A percentile compares a stretch with the other conserved stretches of the same genome.
Conservation (phyloP, 2,888 invertebrate genomes). For the Campoplex nolae region DNA sequence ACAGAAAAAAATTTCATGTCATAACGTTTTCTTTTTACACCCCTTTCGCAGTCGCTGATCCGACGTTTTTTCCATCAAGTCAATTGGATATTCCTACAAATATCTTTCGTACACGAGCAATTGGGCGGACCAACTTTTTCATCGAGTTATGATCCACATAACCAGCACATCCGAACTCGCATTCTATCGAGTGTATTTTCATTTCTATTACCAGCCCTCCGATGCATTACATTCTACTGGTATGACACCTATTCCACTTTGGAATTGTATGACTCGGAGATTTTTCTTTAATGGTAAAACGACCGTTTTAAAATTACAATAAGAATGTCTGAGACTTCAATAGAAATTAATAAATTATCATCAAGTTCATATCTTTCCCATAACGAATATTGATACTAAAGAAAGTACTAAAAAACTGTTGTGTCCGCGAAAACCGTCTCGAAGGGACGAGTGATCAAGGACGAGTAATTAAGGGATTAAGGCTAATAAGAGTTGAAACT, state of each 20-base stretch:
- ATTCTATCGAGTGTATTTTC: constrained; percentile 7
- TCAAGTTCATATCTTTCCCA: background rate
- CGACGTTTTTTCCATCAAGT: constrained; percentile 40
- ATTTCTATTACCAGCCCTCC: background rate
- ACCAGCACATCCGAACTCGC: background rate
- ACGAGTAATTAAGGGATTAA: background rate
- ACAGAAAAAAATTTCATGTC: constrained; percentile 42
- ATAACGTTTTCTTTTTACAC: constrained; percentile 34
- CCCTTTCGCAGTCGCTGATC: constrained; percentile 25
- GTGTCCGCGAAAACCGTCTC: too few species aligned
- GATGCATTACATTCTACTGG: background rate
- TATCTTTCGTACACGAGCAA: constrained; percentile 46
- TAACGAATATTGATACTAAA: too few species aligned
- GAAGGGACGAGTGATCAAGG: too few species aligned
- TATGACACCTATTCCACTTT: background rate
- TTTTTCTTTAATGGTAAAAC: background rate
- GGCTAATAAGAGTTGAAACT: too few species aligned
- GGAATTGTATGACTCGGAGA: background rate
- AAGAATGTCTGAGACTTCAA: background rate
- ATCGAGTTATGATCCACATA: constrained; percentile 25
- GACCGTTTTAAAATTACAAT: background rate
- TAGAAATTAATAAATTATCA: background rate
- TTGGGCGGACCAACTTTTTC: constrained; percentile 52
- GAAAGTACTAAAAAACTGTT: too few species aligned
- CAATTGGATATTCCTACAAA: constrained; percentile 55